A percentile compares a stretch with the other conserved stretches of the same genome.
Evolutionary conservation across 2,113 vertebrate species (phyloP).

Genomic region (Hippocampus zosterae): DNA sequence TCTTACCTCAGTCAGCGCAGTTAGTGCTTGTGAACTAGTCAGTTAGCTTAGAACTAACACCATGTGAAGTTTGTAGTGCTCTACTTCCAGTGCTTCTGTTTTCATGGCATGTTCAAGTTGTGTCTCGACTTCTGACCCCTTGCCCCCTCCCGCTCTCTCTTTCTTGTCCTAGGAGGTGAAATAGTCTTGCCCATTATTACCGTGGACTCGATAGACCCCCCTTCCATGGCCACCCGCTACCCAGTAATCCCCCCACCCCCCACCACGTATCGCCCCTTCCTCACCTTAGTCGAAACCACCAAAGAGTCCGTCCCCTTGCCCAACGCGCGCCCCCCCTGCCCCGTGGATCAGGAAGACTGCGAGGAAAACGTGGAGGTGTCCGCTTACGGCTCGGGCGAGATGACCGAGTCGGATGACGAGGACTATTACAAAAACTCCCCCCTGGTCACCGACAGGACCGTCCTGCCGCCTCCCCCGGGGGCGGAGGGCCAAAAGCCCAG

Average conservation of each 20-base stretch:
- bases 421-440: constrained; percentile 89
- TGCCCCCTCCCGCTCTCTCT: constrained; percentile 63
- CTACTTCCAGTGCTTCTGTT: constrained; percentile 64
- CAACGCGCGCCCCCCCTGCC: constrained; percentile 75
- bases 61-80: constrained; percentile 55
- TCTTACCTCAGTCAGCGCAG: constrained; percentile 40
- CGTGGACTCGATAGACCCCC: constrained; percentile 91
- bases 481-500: constrained; percentile 70
- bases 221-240: constrained; percentile 85
- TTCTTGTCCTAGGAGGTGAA: constrained; percentile 89
- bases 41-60: constrained; percentile 71
- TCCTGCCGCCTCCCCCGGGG: constrained; percentile 74
- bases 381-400: constrained; percentile 88
- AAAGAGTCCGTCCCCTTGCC: constrained; percentile 79
- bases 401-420: constrained; percentile 89
- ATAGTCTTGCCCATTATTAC: constrained; percentile 94
- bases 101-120: constrained; percentile 47
- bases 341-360: constrained; percentile 85
- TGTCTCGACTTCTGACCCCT: constrained; percentile 54
- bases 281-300: constrained; percentile 82
- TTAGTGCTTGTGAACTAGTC: constrained; percentile 46
- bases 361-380: constrained; percentile 86
- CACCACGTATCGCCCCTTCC: constrained; percentile 84
- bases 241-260: constrained; percentile 86
- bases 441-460: constrained; percentile 86